phyloP scores from a whole-genome alignment of 2,797 vertebrate species.

The Odontamblyopus lacepedii region DNA sequence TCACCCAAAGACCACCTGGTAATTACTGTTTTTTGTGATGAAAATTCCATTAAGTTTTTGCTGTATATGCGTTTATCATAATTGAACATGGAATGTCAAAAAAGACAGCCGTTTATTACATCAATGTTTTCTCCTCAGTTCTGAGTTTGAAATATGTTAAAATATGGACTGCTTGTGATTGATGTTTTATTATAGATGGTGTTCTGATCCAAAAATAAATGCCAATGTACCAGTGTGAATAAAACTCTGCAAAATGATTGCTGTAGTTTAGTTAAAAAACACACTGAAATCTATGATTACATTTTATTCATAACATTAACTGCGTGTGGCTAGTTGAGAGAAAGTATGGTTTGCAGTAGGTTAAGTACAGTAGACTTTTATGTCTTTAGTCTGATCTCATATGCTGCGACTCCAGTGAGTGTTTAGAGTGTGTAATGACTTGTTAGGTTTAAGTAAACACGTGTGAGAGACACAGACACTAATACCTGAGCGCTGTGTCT shows the following conservation, averaged over 20 bases:
- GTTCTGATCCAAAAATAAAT: background rate
- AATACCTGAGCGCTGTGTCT: slow-evolving; percentile 53
- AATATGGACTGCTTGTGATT: background rate
- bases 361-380: slow-evolving; percentile 23
- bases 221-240: background rate
- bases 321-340: background rate
- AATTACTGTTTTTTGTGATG: background rate
- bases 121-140: background rate
- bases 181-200: background rate
- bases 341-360: slow-evolving; percentile 22
- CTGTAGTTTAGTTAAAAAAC: too few species aligned
- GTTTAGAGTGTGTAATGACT: slow-evolving; percentile 64
- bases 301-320: background rate
- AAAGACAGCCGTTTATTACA: background rate
- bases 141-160: background rate
- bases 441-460: slow-evolving; percentile 55
- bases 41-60: background rate
- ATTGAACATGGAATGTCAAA: too few species aligned
- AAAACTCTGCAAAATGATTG: background rate
- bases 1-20: background rate
- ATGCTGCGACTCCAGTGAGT: slow-evolving; percentile 49
- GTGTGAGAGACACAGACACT: slow-evolving; percentile 46
- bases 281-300: background rate
- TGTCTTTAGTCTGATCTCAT: slow-evolving; percentile 68
- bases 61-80: too few species aligned